phyloP scores from a whole-genome alignment of 2,797 vertebrate genomes.

The Lagocephalus sceleratus region DNA sequence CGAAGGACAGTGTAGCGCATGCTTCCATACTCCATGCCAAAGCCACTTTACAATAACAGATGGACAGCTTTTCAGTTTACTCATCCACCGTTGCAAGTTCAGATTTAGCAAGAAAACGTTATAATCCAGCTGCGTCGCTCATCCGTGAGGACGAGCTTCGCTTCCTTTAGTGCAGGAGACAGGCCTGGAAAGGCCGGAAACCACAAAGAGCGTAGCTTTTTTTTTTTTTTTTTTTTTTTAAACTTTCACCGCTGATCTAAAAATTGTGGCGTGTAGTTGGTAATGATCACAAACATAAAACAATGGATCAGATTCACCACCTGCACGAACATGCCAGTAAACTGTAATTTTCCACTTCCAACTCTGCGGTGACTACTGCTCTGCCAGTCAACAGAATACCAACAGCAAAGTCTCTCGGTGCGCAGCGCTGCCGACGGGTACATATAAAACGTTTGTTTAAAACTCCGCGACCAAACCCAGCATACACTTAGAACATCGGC shows the following conservation, averaged over 20 bases:
- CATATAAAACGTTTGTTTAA: slow-evolving; percentile 51
- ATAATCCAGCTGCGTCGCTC: too few relatives aligned
- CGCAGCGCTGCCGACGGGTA: slow-evolving; percentile 40
- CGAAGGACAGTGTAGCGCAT: slow-evolving; percentile 30
- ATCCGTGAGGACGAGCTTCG: too few relatives aligned
- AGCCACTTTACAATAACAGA: neutral
- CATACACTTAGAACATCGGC: slow-evolving; percentile 54
- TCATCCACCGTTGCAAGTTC: too few relatives aligned
- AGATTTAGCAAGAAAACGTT: too few relatives aligned
- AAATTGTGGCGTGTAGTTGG: slow-evolving; percentile 19
- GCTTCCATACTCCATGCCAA: neutral
- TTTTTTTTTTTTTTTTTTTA: neutral
- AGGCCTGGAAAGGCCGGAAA: too few relatives aligned
- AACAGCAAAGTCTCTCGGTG: slow-evolving; percentile 45
- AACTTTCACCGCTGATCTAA: slow-evolving; percentile 2
- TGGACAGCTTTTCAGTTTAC: too few relatives aligned
- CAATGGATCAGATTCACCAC: slow-evolving; percentile 25
- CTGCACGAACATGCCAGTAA: slow-evolving; percentile 40
- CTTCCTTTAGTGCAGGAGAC: too few relatives aligned
- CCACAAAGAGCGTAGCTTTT: too few relatives aligned
- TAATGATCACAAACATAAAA: slow-evolving; percentile 28
- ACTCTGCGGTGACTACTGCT: slow-evolving; percentile 46
- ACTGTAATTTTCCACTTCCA: slow-evolving; percentile 48
- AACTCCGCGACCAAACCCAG: slow-evolving; percentile 20
- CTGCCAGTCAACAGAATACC: slow-evolving; percentile 50